Evolutionary conservation across 2,113 vertebrate species (phyloP), one percentile per base, ranked within the genome.

Genomic region (Rhinogobius similis): DNA sequence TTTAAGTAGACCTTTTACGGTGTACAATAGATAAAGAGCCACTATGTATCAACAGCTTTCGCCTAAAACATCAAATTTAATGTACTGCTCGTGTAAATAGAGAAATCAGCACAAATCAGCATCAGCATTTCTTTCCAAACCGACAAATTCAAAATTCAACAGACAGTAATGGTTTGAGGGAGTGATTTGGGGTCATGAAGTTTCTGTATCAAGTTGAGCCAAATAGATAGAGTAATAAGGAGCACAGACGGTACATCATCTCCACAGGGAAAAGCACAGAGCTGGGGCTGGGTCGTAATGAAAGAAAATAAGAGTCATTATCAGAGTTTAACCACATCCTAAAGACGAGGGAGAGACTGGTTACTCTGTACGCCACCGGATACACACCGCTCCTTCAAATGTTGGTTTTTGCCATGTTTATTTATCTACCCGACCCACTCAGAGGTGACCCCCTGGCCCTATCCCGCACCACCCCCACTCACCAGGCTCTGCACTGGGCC

Each of bases 351-450:
- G 55, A 64, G 72, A 76, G 74, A 82, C 32, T 65, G 72, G 66
- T 56, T 68, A 59, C 68, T 83, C 71, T 53, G 27, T 75, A 41
- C 41, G 14, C 21, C 72, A 66, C 81, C 78, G 85, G 87, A 90
- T 84, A 82, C 62, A 43, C 68, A 82, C 86, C 73, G 38, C 81
- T 87, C 86, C 56, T 68, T 76, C 55, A 86, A 86, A 85, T 86
- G 86, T 88, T 88, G 85, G 67, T 86, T 89, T 89, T 85, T 76
- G 76, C 77, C 1, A 29, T 90, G 70, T 90, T 87, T 89, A 85
- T 89, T 90, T 91, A 87, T 78, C 83, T 76, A 73, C 75, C 82
- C 80, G 36, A 72, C 86, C 87, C 83, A 88, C 90, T 90, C 88
- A 83, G 85, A 77, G 76, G 68, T 89, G 85, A 90, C 82, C 86